phyloP scores from a whole-genome alignment of 2,797 vertebrate species.

The Platalea minor region DNA sequence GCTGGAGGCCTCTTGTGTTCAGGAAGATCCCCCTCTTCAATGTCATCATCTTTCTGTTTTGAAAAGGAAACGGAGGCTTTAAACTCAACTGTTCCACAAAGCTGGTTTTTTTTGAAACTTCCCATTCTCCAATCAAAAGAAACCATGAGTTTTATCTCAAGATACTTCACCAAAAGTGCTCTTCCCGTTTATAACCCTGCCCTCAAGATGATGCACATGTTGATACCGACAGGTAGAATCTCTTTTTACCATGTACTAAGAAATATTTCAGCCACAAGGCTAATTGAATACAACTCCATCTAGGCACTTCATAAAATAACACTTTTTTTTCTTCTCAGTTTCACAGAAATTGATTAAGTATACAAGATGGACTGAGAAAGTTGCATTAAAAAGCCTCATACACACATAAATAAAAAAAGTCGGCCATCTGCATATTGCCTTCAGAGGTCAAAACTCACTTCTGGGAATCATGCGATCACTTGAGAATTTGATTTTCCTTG shows the following conservation, averaged over 20 bases:
- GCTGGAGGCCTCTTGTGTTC: constrained; percentile 90
- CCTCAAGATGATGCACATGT: neutral
- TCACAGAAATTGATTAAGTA: neutral
- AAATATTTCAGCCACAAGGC: neutral
- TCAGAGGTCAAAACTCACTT: neutral
- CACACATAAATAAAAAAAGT: neutral
- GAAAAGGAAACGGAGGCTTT: neutral
- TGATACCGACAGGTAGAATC: neutral
- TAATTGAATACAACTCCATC: neutral
- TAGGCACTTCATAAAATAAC: neutral
- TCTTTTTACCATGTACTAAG: neutral
- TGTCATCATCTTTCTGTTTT: constrained; percentile 90
- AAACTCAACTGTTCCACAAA: neutral
- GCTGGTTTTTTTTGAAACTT: neutral
- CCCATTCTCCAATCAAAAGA: neutral
- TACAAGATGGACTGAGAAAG: neutral
- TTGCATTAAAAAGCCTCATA: neutral
- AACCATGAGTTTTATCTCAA: neutral
- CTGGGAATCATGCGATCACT: neutral
- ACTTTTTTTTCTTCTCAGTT: neutral
- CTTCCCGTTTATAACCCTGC: neutral
- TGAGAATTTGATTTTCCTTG: neutral
- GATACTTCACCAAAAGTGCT: neutral
- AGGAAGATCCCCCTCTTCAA: constrained; percentile 94
- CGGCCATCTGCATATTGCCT: neutral